Evolutionary conservation across 2,888 invertebrate genomes (phyloP), one percentile per base, ranked within the genome.

Genomic region (Odontocolon sp.): DNA sequence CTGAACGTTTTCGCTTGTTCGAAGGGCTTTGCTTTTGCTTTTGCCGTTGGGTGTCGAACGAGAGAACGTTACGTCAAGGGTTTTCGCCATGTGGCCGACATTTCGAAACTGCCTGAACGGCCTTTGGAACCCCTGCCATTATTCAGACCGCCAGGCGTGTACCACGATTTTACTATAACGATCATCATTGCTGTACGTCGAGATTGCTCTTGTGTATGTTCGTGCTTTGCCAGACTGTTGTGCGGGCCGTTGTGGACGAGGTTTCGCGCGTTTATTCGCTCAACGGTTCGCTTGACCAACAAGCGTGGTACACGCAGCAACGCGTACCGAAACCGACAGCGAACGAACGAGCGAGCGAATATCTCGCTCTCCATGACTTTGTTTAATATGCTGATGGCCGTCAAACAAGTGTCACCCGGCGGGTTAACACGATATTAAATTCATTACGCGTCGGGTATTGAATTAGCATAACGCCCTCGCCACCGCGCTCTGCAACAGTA

Each of bases 371-470:
- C 67, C 75, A 63, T 76, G 81, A 80, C 76, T 83, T 83, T 82
- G 83, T 86, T 86, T 81, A 79, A 81, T 83, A 85, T 82, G 85
- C 84, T 83, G 82, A 85, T 84, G 80, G 69, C 73, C 80, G 80
- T 83, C 82, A 84, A 86, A 85, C 85, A 81, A 85, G 83, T 84
- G 82, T 86, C 80, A 81, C 66, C 76, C 67, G 57, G 75, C 42
- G 69, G 80, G 82, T 85, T 82, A 85, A 84, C 84, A 81, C 78
- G 82, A 81, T 82, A 80, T 81, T 83, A 84, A 85, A 86, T 86
- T 84, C 82, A 83, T 84, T 79, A 80, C 61, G 63, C 74, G 68
- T 45, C 54, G 59, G 21, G 80, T 83, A 83, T 86, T 81, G 81
- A 84, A 87, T 86, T 86, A 83, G 77, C 82, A 84, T 83, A 82